phyloP scores from a whole-genome alignment of 2,113 vertebrate genomes.

The Bufo gargarizans region DNA sequence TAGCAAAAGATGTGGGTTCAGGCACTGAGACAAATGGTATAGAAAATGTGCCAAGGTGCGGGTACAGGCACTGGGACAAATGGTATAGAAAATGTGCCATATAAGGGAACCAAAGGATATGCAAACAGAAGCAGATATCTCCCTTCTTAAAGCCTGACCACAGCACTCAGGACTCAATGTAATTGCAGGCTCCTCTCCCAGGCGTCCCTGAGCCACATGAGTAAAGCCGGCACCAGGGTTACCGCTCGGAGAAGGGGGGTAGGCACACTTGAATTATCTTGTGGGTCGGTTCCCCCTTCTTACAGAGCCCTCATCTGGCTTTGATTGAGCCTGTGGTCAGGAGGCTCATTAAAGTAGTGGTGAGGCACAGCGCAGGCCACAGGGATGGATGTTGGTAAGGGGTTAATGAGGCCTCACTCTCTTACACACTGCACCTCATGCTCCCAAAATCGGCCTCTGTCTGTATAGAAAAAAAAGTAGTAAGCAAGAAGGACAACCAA shows the following conservation, averaged over 20 bases:
- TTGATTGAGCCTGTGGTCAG: slow-evolving; percentile 58
- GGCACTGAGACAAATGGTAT: not conserved
- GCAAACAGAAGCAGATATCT: slow-evolving; percentile 58
- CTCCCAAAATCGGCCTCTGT: slow-evolving; percentile 33
- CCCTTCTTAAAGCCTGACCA: slow-evolving; percentile 53
- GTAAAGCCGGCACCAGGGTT: slow-evolving; percentile 58
- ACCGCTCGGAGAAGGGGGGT: slow-evolving; percentile 45
- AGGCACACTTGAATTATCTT: slow-evolving; percentile 52
- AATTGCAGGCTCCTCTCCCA: slow-evolving; percentile 60
- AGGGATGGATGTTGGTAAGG: slow-evolving; percentile 45
- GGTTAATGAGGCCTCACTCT: slow-evolving; percentile 53
- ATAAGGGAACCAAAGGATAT: slow-evolving; percentile 52
- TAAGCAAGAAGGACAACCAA: slow-evolving; percentile 1
- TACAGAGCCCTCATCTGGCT: slow-evolving; percentile 53
- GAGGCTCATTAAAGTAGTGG: slow-evolving; percentile 56
- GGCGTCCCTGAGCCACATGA: slow-evolving; percentile 58
- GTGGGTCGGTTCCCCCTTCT: slow-evolving; percentile 50
- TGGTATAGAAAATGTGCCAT: slow-evolving; percentile 30
- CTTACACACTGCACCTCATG: not conserved
- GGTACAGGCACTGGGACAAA: not conserved
- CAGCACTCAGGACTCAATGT: slow-evolving; percentile 56
- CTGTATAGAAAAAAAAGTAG: slow-evolving; percentile 1
- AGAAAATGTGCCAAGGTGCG: slow-evolving; percentile 19
- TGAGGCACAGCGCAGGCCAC: slow-evolving; percentile 50
- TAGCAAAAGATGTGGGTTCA: not conserved